Conservation (phyloP, 2,113 vertebrate genomes). For the Silurus asotus region DNA sequence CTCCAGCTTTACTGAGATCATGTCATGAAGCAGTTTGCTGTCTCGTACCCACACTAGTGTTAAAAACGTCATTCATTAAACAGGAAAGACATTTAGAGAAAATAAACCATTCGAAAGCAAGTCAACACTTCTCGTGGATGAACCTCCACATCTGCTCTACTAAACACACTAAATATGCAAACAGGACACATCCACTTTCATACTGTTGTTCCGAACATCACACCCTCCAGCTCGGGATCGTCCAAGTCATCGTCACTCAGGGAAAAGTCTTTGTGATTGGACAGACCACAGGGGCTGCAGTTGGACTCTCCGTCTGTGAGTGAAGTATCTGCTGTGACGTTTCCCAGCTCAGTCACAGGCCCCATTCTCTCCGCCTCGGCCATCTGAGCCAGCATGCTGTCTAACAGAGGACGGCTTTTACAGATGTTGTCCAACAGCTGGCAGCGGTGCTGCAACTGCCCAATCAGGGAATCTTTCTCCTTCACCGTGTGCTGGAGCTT, state of each 20-base stretch:
- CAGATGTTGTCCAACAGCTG: conserved; percentile 74
- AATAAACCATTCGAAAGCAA: conserved; percentile 1
- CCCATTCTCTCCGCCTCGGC: conserved; percentile 72
- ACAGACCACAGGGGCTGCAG: conserved; percentile 59
- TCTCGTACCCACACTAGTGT: neutral
- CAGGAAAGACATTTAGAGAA: neutral
- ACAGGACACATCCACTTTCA: conserved; percentile 49
- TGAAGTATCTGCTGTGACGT: conserved; percentile 40
- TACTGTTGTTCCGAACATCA: conserved; percentile 77
- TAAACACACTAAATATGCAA: neutral
- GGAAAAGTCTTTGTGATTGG: conserved; percentile 68
- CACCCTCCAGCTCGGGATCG: conserved; percentile 63
- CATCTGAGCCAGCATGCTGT: conserved; percentile 72
- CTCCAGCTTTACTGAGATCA: neutral
- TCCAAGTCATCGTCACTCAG: conserved; percentile 66
- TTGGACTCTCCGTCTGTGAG: conserved; percentile 58
- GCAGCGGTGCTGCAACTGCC: conserved; percentile 72
- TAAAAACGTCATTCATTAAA: neutral
- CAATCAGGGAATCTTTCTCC: conserved; percentile 69
- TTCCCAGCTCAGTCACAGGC: conserved; percentile 51
- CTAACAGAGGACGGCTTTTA: conserved; percentile 66
- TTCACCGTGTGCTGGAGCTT: conserved; percentile 67
- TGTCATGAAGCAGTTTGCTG: neutral
- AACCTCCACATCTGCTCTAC: conserved; percentile 9
- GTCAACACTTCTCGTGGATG: neutral